Evolutionary conservation across 2,888 invertebrate species (phyloP).

Genomic region (Pecten maximus): DNA sequence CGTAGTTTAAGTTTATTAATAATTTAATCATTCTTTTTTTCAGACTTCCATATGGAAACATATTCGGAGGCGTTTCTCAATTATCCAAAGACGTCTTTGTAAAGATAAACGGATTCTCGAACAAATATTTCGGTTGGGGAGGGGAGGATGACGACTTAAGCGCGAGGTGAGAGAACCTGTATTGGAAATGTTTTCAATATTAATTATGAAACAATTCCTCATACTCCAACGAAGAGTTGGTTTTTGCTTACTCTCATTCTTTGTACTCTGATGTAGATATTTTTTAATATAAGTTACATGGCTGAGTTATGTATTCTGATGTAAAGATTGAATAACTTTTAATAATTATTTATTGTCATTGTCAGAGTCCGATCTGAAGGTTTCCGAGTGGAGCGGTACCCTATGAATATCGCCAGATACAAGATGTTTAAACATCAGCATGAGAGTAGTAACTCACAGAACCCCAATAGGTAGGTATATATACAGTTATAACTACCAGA

Average conservation of each 20-base stretch:
- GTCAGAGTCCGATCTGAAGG: conserved; percentile 52
- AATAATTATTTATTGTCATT: too few species aligned
- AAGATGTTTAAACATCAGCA: conserved; percentile 73
- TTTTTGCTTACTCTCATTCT: too few species aligned
- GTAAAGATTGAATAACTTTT: too few species aligned
- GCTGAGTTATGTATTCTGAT: too few species aligned
- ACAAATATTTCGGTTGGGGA: conserved; percentile 17
- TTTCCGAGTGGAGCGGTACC: conserved; percentile 67
- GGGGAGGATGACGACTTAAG: background rate
- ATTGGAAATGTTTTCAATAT: too few species aligned
- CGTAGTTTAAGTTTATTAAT: too few species aligned
- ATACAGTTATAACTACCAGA: background rate
- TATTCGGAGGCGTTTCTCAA: background rate
- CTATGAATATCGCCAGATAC: conserved; percentile 70
- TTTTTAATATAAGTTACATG: too few species aligned
- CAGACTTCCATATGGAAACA: background rate
- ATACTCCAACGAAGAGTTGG: too few species aligned
- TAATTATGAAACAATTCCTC: too few species aligned
- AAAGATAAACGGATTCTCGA: conserved; percentile 19
- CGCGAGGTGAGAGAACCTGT: background rate
- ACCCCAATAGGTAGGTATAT: conserved; percentile 65
- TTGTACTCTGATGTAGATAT: too few species aligned
- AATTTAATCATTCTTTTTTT: background rate
- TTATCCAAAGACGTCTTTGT: background rate
- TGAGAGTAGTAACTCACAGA: conserved; percentile 68